Evolutionary conservation across 2,888 invertebrate species (phyloP).

Genomic region (Synergus gifuensis): DNA sequence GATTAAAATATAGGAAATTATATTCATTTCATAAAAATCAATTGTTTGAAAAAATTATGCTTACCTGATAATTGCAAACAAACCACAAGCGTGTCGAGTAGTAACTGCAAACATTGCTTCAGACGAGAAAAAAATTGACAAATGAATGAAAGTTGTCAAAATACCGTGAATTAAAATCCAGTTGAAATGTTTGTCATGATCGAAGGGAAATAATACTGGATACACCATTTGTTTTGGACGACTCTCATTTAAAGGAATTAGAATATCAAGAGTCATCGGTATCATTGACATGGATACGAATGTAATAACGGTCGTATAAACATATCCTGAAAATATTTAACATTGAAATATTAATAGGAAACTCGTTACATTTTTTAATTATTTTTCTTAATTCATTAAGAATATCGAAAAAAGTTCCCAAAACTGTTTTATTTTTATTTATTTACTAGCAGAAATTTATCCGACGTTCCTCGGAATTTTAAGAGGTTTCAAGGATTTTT

Average conservation of each 20-base stretch:
- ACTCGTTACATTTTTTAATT: too few species aligned
- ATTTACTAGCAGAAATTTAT: too few species aligned
- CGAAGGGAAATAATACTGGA: not conserved
- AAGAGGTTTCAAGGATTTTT: too few species aligned
- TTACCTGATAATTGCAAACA: slow-evolving; percentile 16
- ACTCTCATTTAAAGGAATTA: slow-evolving; percentile 7
- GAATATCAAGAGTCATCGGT: not conserved
- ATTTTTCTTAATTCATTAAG: too few species aligned
- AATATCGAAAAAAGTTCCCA: too few species aligned
- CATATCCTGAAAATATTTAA: not conserved
- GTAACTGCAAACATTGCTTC: slow-evolving; percentile 8
- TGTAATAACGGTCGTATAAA: not conserved
- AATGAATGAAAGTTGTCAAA: not conserved
- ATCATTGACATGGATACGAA: not conserved
- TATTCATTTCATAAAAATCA: too few species aligned
- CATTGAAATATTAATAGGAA: too few species aligned
- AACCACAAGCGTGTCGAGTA: slow-evolving; percentile 8
- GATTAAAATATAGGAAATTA: too few species aligned
- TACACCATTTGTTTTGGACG: not conserved
- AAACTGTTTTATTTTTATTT: too few species aligned
- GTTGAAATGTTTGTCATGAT: not conserved
- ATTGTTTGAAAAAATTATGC: too few species aligned
- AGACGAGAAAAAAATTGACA: not conserved
- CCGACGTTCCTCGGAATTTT: too few species aligned
- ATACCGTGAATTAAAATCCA: not conserved